Evolutionary conservation across 2,888 invertebrate genomes (phyloP).

Genomic region (Standfussiana lucernea): DNA sequence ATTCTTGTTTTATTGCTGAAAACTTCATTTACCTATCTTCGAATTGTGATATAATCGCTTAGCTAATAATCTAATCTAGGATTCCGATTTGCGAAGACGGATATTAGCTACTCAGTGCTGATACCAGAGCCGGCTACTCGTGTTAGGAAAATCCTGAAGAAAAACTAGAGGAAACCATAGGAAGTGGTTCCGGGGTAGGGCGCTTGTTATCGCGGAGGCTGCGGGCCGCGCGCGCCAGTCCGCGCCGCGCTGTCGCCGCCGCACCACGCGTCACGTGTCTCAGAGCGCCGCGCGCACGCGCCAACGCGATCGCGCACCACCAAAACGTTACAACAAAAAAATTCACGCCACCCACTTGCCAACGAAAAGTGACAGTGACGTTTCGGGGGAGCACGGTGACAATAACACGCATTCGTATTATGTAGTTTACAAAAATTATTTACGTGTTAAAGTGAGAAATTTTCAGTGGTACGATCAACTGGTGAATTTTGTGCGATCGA

Average conservation of each 20-base stretch:
- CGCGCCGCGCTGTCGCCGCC: conserved; percentile 78
- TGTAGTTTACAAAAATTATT: conserved; percentile 70
- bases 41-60: conserved; percentile 46
- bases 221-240: conserved; percentile 76
- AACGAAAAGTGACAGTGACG: conserved; percentile 88
- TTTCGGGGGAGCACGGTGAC: conserved; percentile 83
- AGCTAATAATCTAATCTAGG: conserved; percentile 60
- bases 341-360: conserved; percentile 81
- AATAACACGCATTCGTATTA: conserved; percentile 75
- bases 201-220: conserved; percentile 70
- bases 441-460: conserved; percentile 66
- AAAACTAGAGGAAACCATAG: conserved; percentile 63
- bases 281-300: conserved; percentile 82
- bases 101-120: conserved; percentile 23
- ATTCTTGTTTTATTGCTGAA: conserved; percentile 68
- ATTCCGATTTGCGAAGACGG: conserved; percentile 37
- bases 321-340: conserved; percentile 72
- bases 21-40: conserved; percentile 28
- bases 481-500: conserved; percentile 73
- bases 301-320: conserved; percentile 76
- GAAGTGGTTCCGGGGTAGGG: conserved; percentile 76
- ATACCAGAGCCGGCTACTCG: conserved; percentile 13
- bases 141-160: conserved; percentile 29
- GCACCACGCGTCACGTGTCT: conserved; percentile 69
- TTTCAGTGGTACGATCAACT: conserved; percentile 73